Evolutionary conservation across 2,888 invertebrate species (phyloP).

Genomic region (Linnaemya vulpina): DNA sequence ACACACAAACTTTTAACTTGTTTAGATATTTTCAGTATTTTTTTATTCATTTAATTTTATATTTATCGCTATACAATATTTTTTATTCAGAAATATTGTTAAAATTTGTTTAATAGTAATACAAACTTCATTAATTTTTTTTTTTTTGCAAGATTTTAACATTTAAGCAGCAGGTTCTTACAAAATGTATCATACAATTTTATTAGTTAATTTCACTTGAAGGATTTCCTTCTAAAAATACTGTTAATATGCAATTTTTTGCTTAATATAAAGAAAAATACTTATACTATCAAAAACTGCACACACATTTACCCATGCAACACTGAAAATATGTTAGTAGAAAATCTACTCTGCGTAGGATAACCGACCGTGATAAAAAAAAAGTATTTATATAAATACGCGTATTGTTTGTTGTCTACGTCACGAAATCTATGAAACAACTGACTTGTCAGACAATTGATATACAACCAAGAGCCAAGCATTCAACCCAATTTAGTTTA

Average conservation of each 20-base stretch:
- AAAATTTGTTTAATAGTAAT: too few species aligned
- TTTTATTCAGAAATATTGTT: too few species aligned
- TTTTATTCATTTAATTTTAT: too few species aligned
- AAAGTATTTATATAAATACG: neutral
- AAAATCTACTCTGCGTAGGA: slow-evolving; percentile 44
- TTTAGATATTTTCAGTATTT: too few species aligned
- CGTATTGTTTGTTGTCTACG: slow-evolving; percentile 61
- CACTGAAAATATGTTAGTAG: slow-evolving; percentile 16
- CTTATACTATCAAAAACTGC: neutral
- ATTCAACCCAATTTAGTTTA: slow-evolving; percentile 58
- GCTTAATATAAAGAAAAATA: neutral
- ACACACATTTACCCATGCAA: slow-evolving; percentile 22
- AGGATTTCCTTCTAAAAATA: neutral
- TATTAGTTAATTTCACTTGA: neutral
- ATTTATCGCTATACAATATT: too few species aligned
- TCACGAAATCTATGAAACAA: slow-evolving; percentile 66
- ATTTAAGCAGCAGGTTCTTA: too few species aligned
- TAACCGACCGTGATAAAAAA: slow-evolving; percentile 34
- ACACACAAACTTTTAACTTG: neutral
- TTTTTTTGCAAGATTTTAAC: too few species aligned
- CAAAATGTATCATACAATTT: too few species aligned
- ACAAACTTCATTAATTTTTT: too few species aligned
- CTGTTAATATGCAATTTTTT: neutral
- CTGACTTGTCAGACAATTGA: slow-evolving; percentile 68
- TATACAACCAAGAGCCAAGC: slow-evolving; percentile 63